Conservation (phyloP, 2,888 invertebrate species). For the Amblyjoppa proteus region DNA sequence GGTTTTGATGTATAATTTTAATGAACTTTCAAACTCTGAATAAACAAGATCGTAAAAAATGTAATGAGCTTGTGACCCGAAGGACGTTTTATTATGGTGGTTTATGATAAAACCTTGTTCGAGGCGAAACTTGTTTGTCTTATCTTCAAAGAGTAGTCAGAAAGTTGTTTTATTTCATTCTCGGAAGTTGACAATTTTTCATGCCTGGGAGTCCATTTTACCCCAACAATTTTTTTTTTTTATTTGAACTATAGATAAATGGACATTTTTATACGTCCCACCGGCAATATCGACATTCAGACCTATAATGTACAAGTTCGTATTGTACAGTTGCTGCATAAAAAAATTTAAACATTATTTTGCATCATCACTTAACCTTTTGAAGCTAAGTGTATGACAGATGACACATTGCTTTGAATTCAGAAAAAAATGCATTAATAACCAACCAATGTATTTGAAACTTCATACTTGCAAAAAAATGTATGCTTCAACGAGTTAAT, state of each 20-base stretch:
- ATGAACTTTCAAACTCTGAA: not conserved
- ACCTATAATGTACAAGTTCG: not conserved
- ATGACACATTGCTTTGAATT: too few species aligned
- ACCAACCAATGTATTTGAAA: too few species aligned
- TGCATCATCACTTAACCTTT: too few species aligned
- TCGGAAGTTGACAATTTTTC: not conserved
- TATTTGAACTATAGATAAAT: not conserved
- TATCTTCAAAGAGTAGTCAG: not conserved
- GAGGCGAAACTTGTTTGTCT: not conserved
- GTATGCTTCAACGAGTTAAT: too few species aligned
- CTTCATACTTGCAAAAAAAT: too few species aligned
- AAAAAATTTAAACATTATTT: not conserved
- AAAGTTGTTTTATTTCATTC: not conserved
- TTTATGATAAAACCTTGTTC: not conserved
- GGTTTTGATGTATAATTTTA: not conserved
- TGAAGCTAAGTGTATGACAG: too few species aligned
- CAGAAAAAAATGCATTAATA: too few species aligned
- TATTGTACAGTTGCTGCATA: not conserved
- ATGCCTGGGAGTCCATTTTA: not conserved
- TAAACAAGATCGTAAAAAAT: not conserved
- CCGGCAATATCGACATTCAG: not conserved
- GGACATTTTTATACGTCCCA: not conserved
- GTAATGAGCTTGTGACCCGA: not conserved
- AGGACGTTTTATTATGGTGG: not conserved
- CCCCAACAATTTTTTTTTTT: not conserved